Conservation (phyloP, 2,113 vertebrate genomes). For the Delphinus delphis region DNA sequence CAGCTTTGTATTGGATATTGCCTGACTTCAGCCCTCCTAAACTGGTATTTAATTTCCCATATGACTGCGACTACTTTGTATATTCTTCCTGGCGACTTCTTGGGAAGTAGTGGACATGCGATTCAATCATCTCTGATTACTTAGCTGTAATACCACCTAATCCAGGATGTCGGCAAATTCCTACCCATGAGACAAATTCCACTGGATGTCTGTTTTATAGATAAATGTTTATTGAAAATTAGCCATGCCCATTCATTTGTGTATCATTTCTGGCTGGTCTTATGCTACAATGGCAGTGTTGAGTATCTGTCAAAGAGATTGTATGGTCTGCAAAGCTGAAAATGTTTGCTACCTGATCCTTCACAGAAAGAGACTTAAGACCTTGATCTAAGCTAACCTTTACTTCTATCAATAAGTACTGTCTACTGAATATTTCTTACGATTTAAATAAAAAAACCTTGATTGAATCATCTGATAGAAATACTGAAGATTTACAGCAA, state of each 20-base stretch:
- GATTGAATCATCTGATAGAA: neutral
- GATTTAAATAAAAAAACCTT: neutral
- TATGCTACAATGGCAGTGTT: neutral
- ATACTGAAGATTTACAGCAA: neutral
- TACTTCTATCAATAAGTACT: neutral
- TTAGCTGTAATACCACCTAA: neutral
- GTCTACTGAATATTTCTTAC: neutral
- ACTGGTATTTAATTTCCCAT: neutral
- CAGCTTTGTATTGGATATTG: neutral
- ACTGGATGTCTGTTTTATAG: neutral
- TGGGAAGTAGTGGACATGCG: neutral
- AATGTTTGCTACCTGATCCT: neutral
- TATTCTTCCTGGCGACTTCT: neutral
- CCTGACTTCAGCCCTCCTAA: neutral
- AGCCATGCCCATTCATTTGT: neutral
- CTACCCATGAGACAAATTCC: neutral
- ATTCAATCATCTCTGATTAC: neutral
- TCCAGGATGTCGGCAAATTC: neutral
- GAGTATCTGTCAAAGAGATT: neutral
- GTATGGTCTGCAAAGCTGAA: neutral
- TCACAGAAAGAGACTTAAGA: neutral
- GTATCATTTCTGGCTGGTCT: neutral
- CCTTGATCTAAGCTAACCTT: neutral
- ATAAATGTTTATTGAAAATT: neutral
- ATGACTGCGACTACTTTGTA: neutral